These are phyloP conservation scores for Fulmarus glacialis DNA, from an alignment of 2,113 vertebrate species.

Conservation along the genomic window DNA sequence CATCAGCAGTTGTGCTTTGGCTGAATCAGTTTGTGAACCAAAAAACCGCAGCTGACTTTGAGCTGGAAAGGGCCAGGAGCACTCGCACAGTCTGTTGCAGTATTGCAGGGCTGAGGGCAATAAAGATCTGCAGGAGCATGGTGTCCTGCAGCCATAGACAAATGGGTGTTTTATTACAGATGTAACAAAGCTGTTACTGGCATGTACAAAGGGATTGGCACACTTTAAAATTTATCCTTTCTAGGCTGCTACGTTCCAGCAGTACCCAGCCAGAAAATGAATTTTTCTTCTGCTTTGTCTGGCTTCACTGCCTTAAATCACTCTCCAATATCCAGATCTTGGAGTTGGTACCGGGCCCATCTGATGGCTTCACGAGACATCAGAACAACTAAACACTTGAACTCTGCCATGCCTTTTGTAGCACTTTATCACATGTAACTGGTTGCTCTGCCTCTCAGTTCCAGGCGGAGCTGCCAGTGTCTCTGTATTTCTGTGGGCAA, in stretches of 20 bases:
- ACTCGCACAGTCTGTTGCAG: rapidly evolving
- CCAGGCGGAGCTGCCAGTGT: not conserved
- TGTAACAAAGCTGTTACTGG: not conserved
- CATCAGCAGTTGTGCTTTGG: not conserved
- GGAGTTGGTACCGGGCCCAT: not conserved
- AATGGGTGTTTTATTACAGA: not conserved
- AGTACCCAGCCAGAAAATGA: not conserved
- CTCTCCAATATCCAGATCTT: not conserved
- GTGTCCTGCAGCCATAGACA: not conserved
- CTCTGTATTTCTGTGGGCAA: not conserved
- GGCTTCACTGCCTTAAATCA: not conserved
- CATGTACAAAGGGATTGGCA: not conserved
- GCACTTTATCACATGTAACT: not conserved
- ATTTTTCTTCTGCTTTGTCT: not conserved
- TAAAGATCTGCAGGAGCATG: not conserved
- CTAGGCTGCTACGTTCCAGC: not conserved
- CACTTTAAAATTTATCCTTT: not conserved
- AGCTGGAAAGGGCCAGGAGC: not conserved
- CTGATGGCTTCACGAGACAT: not conserved
- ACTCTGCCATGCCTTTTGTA: not conserved
- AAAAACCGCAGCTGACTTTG: not conserved
- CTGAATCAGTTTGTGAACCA: not conserved
- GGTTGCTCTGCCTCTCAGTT: not conserved
- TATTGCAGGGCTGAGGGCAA: not conserved
- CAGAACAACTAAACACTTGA: not conserved